Evolutionary conservation across 1,140 invertebrate genomes (phyloP).

Genomic region (Helicoverpa zea): DNA sequence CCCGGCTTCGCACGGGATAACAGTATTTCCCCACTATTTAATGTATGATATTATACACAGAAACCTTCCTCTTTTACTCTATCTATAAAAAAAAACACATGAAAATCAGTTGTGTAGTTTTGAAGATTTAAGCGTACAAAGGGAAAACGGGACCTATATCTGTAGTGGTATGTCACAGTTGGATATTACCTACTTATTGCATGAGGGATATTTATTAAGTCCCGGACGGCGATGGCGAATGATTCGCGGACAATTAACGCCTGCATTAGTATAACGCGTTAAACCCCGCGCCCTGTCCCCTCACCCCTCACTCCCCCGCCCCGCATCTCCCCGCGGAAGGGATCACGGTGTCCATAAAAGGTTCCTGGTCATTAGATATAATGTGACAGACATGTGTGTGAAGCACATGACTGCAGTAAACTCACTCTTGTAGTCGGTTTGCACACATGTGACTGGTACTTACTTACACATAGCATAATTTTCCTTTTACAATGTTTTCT

Average conservation of each 20-base stretch:
- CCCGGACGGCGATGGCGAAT: slow-evolving; percentile 3
- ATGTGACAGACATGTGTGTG: background rate
- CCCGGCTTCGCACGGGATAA: too few relatives aligned
- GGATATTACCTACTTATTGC: background rate
- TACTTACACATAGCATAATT: too few relatives aligned
- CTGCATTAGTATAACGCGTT: slow-evolving; percentile 12
- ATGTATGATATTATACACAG: too few relatives aligned
- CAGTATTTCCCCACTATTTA: background rate
- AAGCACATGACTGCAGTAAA: background rate
- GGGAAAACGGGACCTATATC: too few relatives aligned
- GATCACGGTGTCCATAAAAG: slow-evolving; percentile 7
- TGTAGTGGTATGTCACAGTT: background rate
- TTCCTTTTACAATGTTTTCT: too few relatives aligned
- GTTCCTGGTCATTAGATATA: slow-evolving; percentile 14
- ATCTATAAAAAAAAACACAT: too few relatives aligned
- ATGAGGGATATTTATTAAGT: background rate
- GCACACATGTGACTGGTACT: too few relatives aligned
- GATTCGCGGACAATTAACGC: slow-evolving; percentile 15
- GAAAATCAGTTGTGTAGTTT: too few relatives aligned
- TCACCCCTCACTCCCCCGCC: background rate
- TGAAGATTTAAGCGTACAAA: too few relatives aligned
- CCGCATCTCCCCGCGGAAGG: background rate
- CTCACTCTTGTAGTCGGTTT: background rate
- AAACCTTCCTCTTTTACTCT: too few relatives aligned
- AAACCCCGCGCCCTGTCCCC: background rate